Conservation (phyloP, 1,140 invertebrate genomes). For the Myzus persicae region DNA sequence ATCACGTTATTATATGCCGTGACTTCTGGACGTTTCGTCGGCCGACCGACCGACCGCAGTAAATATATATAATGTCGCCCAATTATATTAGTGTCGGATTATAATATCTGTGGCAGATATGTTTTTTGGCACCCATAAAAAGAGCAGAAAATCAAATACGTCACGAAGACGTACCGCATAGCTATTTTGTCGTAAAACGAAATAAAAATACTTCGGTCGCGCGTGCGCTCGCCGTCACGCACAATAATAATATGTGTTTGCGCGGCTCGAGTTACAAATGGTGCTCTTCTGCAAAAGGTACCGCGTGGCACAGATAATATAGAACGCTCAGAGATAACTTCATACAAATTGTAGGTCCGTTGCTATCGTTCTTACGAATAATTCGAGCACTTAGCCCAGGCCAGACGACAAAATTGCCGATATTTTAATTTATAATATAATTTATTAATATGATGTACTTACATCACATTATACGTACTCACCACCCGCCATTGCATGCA, state of each 20-base stretch:
- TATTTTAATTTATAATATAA: background rate
- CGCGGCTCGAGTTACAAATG: background rate
- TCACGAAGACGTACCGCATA: background rate
- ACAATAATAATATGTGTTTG: background rate
- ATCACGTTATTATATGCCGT: background rate
- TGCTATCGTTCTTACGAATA: background rate
- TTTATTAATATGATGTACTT: background rate
- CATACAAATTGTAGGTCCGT: no score
- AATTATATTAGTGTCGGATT: constrained; percentile 22
- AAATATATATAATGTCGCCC: background rate
- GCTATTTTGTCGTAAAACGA: background rate
- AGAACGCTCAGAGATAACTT: background rate
- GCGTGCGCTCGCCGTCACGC: background rate
- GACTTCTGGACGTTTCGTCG: constrained; percentile 5
- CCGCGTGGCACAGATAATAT: background rate
- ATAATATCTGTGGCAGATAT: background rate
- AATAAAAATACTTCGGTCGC: background rate
- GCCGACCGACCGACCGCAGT: background rate
- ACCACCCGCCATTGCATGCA: no score
- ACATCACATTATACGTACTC: background rate
- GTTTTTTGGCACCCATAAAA: constrained; percentile 24
- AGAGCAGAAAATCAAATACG: background rate
- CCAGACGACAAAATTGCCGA: background rate
- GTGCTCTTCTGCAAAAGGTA: background rate
- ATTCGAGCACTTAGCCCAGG: background rate